A percentile compares a stretch with the other conserved stretches of the same genome.
These are phyloP conservation scores for Falco naumanni DNA, from an alignment of 2,797 vertebrate genomes.

Conservation along the genomic window DNA sequence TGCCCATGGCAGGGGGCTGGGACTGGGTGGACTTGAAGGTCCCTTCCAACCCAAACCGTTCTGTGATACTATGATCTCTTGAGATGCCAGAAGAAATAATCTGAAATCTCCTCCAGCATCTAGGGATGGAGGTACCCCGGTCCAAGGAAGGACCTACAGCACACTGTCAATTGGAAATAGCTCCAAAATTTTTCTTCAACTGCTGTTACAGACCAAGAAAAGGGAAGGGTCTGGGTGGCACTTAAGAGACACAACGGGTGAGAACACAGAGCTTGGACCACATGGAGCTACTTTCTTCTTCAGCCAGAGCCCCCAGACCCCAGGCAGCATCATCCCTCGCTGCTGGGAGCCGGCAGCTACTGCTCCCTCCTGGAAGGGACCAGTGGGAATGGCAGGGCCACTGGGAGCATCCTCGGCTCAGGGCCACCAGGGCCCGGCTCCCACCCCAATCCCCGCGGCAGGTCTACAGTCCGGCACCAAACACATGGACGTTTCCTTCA, in stretches of 20 bases:
- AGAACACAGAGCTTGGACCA: neutral
- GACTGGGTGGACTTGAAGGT: neutral
- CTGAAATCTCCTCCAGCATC: neutral
- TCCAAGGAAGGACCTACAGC: neutral
- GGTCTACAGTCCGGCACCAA: neutral
- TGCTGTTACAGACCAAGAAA: neutral
- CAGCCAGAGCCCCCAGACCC: neutral
- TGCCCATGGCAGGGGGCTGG: neutral
- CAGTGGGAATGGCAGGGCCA: neutral
- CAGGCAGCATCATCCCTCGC: rapidly evolving
- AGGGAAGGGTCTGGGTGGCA: neutral
- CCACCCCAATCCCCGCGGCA: neutral
- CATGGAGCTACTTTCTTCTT: rapidly evolving
- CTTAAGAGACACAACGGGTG: neutral
- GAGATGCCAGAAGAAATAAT: neutral
- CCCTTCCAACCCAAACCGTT: neutral
- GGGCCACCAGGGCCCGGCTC: neutral
- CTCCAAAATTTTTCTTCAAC: too few species aligned
- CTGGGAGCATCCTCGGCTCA: neutral
- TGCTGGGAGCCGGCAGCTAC: neutral
- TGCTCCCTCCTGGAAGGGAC: neutral
- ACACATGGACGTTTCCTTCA: neutral
- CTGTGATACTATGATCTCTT: neutral
- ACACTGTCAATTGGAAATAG: neutral
- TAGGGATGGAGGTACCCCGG: neutral